Percentiles rank a stretch among this genome's conserved stretches.
These are phyloP conservation scores for Dioctria linearis DNA, from an alignment of 2,888 invertebrate genomes.

Conservation along the genomic window DNA sequence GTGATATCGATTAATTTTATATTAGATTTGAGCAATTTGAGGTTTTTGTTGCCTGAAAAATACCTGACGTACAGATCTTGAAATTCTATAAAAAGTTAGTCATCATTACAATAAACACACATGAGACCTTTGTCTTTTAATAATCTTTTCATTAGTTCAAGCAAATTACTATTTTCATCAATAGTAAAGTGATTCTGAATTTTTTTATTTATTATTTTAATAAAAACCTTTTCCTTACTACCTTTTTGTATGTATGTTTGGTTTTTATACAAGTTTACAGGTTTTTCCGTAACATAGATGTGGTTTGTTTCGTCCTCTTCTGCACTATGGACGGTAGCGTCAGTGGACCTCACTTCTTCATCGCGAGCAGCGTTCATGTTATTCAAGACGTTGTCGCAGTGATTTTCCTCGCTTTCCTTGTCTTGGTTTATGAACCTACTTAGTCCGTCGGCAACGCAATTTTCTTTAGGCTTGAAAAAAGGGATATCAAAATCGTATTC, in stretches of 20 bases:
- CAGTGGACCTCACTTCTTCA: slow-evolving; percentile 19
- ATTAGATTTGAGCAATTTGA: slow-evolving; percentile 49
- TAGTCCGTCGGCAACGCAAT: slow-evolving; percentile 37
- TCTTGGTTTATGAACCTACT: slow-evolving; percentile 23
- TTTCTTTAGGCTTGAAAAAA: slow-evolving; percentile 38
- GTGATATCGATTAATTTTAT: slow-evolving; percentile 45
- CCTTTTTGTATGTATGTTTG: slow-evolving; percentile 29
- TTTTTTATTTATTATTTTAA: slow-evolving; percentile 37
- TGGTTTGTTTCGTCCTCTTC: slow-evolving; percentile 22
- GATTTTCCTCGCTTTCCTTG: not conserved
- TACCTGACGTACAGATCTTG: slow-evolving; percentile 47
- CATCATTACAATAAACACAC: slow-evolving; percentile 55
- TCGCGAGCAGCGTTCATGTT: not conserved
- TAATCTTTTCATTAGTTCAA: slow-evolving; percentile 52
- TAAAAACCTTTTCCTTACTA: slow-evolving; percentile 2
- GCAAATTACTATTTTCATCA: slow-evolving; percentile 42
- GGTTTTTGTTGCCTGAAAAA: slow-evolving; percentile 47
- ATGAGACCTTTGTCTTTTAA: too few relatives aligned
- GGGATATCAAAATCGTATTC: slow-evolving; percentile 31
- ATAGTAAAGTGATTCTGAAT: slow-evolving; percentile 11
- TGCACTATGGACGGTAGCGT: slow-evolving; percentile 33
- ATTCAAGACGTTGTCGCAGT: not conserved
- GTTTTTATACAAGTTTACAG: slow-evolving; percentile 23
- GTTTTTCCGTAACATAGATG: slow-evolving; percentile 36
- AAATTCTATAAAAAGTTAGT: slow-evolving; percentile 54